phyloP scores from a whole-genome alignment of 2,888 invertebrate species.

The Drosophila mulleri region DNA sequence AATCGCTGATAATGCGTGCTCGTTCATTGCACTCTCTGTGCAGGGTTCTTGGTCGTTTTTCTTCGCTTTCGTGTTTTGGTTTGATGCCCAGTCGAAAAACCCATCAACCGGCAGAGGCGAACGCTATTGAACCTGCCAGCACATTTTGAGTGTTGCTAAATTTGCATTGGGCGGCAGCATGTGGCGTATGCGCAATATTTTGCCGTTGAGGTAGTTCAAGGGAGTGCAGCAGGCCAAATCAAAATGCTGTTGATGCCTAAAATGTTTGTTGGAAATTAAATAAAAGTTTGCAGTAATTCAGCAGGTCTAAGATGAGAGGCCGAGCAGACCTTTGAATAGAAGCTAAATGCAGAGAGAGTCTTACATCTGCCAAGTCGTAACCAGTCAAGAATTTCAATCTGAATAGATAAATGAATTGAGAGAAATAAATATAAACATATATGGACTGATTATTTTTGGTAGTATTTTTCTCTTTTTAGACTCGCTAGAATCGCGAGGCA shows the following conservation, averaged over 20 bases:
- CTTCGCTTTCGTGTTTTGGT: constrained; percentile 16
- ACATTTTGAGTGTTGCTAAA: constrained; percentile 22
- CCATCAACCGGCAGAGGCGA: constrained; percentile 42
- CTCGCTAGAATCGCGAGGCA: no score
- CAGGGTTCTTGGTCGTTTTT: constrained; percentile 4
- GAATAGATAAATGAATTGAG: no score
- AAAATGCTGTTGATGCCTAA: no score
- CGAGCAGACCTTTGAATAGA: not conserved
- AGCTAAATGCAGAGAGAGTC: not conserved
- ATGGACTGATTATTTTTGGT: no score
- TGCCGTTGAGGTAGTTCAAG: not conserved
- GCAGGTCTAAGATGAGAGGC: no score
- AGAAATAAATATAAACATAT: no score
- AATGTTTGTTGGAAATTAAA: not conserved
- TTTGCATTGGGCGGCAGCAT: constrained; percentile 23
- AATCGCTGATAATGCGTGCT: constrained; percentile 48
- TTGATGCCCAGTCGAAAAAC: constrained; percentile 48
- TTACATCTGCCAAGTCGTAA: no score
- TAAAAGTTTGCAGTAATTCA: no score
- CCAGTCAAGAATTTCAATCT: no score
- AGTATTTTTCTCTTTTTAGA: no score
- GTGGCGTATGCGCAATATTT: constrained; percentile 42
- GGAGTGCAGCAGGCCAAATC: not conserved
- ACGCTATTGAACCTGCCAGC: constrained; percentile 63
- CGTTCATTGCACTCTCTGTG: constrained; percentile 53